Evolutionary conservation across 2,797 vertebrate species (phyloP).

Genomic region (Cercopithecus diana): DNA sequence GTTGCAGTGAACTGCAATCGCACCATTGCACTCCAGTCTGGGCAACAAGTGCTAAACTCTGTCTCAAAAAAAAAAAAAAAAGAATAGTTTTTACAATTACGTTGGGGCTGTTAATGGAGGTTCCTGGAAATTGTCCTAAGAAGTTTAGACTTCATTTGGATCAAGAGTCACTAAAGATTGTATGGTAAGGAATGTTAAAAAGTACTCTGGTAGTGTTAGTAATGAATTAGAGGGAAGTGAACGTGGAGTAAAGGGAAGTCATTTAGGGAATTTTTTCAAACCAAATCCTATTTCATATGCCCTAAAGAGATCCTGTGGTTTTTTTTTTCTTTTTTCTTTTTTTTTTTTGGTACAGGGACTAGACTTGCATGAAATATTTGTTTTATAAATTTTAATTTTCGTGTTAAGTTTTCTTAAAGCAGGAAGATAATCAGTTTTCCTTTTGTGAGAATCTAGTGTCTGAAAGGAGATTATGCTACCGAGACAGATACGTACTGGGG

Average conservation of each 20-base stretch:
- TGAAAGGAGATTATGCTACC: not conserved
- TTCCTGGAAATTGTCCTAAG: not conserved
- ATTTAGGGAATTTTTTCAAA: not conserved
- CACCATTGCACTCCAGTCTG: not conserved
- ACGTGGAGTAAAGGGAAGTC: not conserved
- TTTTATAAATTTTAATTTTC: constrained; percentile 26
- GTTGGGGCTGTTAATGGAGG: not conserved
- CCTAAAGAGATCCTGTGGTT: not conserved
- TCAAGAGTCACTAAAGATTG: not conserved
- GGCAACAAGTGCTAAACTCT: not conserved
- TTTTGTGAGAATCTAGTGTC: not conserved
- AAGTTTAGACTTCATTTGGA: not conserved
- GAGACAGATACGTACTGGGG: not conserved
- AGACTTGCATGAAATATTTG: not conserved
- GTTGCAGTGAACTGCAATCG: not conserved
- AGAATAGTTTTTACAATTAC: not conserved
- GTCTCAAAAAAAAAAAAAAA: not conserved
- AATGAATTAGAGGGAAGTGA: not conserved
- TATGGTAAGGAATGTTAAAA: not conserved
- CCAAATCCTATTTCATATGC: not conserved
- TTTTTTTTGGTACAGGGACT: not conserved
- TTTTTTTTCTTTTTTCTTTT: not conserved
- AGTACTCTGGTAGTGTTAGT: not conserved
- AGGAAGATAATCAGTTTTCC: not conserved
- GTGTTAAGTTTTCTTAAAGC: not conserved